Conservation (phyloP, 2,888 invertebrate genomes). For the Lamellibrachia columna region DNA sequence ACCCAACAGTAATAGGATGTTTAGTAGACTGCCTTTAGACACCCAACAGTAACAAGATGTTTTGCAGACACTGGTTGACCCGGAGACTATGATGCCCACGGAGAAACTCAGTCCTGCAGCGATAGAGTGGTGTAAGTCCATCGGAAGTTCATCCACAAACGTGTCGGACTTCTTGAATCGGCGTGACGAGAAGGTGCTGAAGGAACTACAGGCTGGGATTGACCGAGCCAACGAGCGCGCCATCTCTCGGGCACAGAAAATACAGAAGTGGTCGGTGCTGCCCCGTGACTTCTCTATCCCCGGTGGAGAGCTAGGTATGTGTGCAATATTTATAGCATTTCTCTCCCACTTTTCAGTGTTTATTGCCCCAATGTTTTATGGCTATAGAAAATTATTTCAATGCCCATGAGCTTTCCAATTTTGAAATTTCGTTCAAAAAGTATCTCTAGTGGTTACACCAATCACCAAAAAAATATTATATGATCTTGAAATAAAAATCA, state of each 20-base stretch:
- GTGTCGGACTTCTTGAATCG: constrained; percentile 71
- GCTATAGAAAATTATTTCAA: neutral
- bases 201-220: constrained; percentile 78
- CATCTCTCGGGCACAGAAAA: constrained; percentile 86
- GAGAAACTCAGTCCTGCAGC: constrained; percentile 76
- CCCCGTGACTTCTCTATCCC: constrained; percentile 86
- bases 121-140: constrained; percentile 70
- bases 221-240: constrained; percentile 80
- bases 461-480: neutral
- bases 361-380: neutral
- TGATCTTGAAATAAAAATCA: neutral
- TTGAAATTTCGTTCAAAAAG: neutral
- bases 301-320: constrained; percentile 85
- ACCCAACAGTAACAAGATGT: too few species aligned
- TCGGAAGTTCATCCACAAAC: constrained; percentile 71
- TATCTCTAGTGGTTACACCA: too few species aligned
- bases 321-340: constrained; percentile 24
- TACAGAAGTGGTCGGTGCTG: constrained; percentile 87
- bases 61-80: constrained; percentile 72
- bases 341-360: neutral
- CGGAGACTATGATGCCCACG: constrained; percentile 74
- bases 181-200: constrained; percentile 68
- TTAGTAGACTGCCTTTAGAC: too few species aligned
- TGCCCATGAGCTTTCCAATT: neutral
- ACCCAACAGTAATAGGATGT: too few species aligned